Conservation (phyloP, 2,888 invertebrate species). For the Andrena hattorfiana region DNA sequence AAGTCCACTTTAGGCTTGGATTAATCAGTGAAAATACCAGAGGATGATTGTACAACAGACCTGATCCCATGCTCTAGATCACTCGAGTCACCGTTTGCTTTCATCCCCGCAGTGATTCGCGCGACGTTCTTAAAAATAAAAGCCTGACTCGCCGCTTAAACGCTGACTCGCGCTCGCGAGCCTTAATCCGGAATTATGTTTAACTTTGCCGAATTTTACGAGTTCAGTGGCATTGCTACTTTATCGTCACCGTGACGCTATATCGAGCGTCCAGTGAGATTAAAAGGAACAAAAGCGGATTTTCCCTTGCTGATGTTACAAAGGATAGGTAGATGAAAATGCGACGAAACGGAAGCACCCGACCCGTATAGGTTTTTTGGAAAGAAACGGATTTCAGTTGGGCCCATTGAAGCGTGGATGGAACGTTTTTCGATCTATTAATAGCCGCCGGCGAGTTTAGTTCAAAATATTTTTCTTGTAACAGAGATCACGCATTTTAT, state of each 20-base stretch:
- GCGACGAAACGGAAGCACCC: conserved; percentile 3
- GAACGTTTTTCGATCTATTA: conserved; percentile 46
- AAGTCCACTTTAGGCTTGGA: too few relatives aligned
- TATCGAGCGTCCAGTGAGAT: not conserved
- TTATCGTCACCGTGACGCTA: not conserved
- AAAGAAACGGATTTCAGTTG: conserved; percentile 14
- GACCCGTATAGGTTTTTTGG: conserved; percentile 16
- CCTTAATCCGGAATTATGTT: conserved; percentile 3
- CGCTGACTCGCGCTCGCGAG: not conserved
- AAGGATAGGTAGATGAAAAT: conserved; percentile 23
- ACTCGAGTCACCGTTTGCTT: conserved; percentile 23
- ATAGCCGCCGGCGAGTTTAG: conserved; percentile 37
- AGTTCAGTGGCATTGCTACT: conserved; percentile 20
- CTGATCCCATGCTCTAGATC: not conserved
- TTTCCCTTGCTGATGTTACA: conserved; percentile 27
- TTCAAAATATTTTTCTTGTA: conserved; percentile 32
- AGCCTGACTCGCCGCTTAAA: not conserved
- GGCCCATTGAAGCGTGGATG: conserved; percentile 23
- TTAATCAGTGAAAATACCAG: too few relatives aligned
- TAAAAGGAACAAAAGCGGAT: conserved; percentile 2
- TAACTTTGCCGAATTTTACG: not conserved
- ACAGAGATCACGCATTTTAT: conserved; percentile 19
- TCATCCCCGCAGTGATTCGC: conserved; percentile 2
- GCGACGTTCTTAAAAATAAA: conserved; percentile 6
- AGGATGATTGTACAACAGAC: too few relatives aligned